These are phyloP conservation scores for Dynastes grantii DNA, from an alignment of 2,888 invertebrate genomes.

Conservation along the genomic window DNA sequence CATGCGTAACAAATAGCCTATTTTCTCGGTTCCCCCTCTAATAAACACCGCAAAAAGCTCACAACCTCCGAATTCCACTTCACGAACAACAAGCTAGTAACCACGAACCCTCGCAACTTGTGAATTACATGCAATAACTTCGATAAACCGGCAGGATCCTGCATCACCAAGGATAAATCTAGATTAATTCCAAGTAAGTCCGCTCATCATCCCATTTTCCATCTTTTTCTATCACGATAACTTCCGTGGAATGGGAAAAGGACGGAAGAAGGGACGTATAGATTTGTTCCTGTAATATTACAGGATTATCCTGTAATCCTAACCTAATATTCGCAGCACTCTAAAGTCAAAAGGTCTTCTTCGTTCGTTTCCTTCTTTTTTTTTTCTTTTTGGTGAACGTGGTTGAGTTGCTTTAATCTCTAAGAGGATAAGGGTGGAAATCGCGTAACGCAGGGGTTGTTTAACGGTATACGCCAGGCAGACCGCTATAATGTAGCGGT, in stretches of 20 bases:
- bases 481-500: constrained; percentile 71
- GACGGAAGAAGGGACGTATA: constrained; percentile 45
- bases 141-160: constrained; percentile 60
- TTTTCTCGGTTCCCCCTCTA: constrained; percentile 60
- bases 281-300: constrained; percentile 10
- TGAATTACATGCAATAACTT: constrained; percentile 55
- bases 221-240: constrained; percentile 24
- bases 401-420: neutral
- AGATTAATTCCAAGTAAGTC: constrained; percentile 50
- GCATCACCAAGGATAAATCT: constrained; percentile 43
- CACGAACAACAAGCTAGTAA: no score
- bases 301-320: constrained; percentile 59
- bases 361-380: neutral
- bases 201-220: constrained; percentile 38
- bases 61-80: no score
- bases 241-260: constrained; percentile 37
- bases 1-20: constrained; percentile 64
- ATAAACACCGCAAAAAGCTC: constrained; percentile 59
- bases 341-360: constrained; percentile 60
- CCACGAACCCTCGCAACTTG: constrained; percentile 53
- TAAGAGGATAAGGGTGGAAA: neutral
- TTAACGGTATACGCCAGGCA: constrained; percentile 64
- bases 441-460: constrained; percentile 39
- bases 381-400: no score
- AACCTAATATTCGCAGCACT: constrained; percentile 64